Percentiles rank a stretch among this genome's conserved stretches.
These are phyloP conservation scores for Caenorhabditis parvicauda DNA, from an alignment of 2,888 invertebrate species.

Conservation along the genomic window DNA sequence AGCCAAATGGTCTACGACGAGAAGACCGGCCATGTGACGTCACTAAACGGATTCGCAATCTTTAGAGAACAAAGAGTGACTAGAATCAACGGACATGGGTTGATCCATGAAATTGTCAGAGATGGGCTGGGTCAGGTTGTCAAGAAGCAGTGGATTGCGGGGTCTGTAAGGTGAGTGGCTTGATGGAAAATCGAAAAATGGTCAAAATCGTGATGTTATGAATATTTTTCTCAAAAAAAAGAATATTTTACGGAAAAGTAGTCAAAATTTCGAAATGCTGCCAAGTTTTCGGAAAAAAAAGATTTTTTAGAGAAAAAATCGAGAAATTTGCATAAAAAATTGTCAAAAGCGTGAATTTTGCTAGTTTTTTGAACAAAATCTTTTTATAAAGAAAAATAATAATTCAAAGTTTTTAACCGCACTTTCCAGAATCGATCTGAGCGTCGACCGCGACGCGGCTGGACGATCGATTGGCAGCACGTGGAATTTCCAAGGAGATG, in stretches of 20 bases:
- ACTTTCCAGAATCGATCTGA: constrained; percentile 12
- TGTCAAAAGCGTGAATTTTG: too few relatives aligned
- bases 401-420: constrained; percentile 22
- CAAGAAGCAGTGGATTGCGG: constrained; percentile 3
- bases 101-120: constrained; percentile 16
- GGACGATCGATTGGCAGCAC: constrained; percentile 15
- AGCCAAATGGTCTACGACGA: constrained; percentile 32
- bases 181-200: too few relatives aligned
- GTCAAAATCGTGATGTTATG: too few relatives aligned
- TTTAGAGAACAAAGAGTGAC: constrained; percentile 17
- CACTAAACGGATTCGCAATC: constrained; percentile 30
- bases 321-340: too few relatives aligned
- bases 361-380: too few relatives aligned
- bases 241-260: too few relatives aligned
- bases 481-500: constrained; percentile 10
- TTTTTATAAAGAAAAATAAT: too few relatives aligned
- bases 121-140: constrained; percentile 13
- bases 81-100: constrained; percentile 28
- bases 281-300: too few relatives aligned
- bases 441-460: constrained; percentile 22
- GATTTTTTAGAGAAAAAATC: too few relatives aligned
- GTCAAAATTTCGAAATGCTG: too few relatives aligned
- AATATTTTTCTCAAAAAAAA: too few relatives aligned
- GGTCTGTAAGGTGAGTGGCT: too few relatives aligned
- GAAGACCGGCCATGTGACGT: constrained; percentile 16